Base-by-base conservation (phyloP, 2,797 vertebrate genomes). In the Telmatherina bonti region DNA sequence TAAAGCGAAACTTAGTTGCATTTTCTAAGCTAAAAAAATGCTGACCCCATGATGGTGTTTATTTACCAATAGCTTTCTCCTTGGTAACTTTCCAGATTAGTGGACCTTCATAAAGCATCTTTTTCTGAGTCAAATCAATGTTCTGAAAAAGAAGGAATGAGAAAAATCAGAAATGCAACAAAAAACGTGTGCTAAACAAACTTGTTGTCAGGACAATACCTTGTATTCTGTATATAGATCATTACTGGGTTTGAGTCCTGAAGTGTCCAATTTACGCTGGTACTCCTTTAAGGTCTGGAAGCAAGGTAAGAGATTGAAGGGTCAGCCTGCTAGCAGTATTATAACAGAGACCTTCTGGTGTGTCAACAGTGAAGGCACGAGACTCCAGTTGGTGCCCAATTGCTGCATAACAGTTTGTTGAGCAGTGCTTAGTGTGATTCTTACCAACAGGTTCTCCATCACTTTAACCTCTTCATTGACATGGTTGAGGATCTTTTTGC, bases 361-460 rank as follows among this genome's bases (percentile, higher is more conserved):
- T 55, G 72, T 76, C 7, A 70, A 79, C 73, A 75, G 79, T 79
- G 49, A 75, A 86, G 81, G 69, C n/a, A 63, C 69, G 13, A 27
- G 51, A 79, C 58, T 73, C 67, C 80, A 78, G 47, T 41, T 67
- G 70, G 70, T 68, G 78, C 67, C 78, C 62, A 78, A 49, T 84
- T 75, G 77, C 67, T 11, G 58, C 70, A 49, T 55, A 79, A 68
- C 65, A 36, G 67, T 57, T 76, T 49, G 62, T 4, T 15, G 52
- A 55, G 43, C 67, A 76, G 64, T 70, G 58, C 58, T 49, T 80
- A 62, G 61, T 67, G 62, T 63, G 81, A 74, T 82, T 80, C 96
- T 94, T 91, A 98, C 96, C 95, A 97, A 91, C 59, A 96, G 83
- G 88, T 97, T 96, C 91, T 97, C 96, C 94, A 96, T 96, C 29